Evolutionary conservation across 1,140 invertebrate genomes (phyloP).

Genomic region (Trachymyrmex cornetzi): DNA sequence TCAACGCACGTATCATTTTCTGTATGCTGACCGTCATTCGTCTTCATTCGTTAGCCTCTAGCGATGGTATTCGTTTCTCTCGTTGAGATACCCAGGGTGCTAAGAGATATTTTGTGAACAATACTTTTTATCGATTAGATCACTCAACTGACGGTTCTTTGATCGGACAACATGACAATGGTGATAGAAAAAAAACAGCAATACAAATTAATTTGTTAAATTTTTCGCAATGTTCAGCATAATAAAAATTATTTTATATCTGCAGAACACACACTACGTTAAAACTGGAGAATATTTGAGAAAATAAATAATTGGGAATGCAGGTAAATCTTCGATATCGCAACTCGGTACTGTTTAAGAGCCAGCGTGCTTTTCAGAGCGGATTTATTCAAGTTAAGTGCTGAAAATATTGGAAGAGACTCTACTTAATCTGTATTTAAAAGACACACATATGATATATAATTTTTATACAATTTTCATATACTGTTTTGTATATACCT

Average conservation of each 20-base stretch:
- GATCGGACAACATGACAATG: not conserved
- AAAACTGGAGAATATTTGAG: not conserved
- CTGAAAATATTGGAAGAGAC: not conserved
- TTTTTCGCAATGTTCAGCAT: not conserved
- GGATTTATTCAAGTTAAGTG: conserved; percentile 4
- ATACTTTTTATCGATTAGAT: not conserved
- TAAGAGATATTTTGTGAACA: conserved; percentile 6
- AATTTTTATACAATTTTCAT: not conserved
- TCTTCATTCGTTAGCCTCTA: conserved; percentile 74
- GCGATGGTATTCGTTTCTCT: not conserved
- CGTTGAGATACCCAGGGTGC: not conserved
- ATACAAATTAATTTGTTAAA: not conserved
- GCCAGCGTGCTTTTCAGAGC: not conserved
- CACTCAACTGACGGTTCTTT: not conserved
- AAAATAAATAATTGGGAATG: conserved; percentile 39
- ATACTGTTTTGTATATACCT: too few species aligned
- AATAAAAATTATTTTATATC: conserved; percentile 18
- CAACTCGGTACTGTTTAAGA: not conserved
- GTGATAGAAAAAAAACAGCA: not conserved
- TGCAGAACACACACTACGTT: not conserved
- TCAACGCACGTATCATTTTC: conserved; percentile 64
- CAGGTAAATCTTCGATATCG: not conserved
- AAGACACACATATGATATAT: not conserved
- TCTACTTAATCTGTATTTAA: not conserved
- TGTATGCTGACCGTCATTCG: conserved; percentile 72